A percentile compares a stretch with the other conserved stretches of the same genome.
Evolutionary conservation across 2,113 vertebrate species (phyloP).

Genomic region (Rhineura floridana): DNA sequence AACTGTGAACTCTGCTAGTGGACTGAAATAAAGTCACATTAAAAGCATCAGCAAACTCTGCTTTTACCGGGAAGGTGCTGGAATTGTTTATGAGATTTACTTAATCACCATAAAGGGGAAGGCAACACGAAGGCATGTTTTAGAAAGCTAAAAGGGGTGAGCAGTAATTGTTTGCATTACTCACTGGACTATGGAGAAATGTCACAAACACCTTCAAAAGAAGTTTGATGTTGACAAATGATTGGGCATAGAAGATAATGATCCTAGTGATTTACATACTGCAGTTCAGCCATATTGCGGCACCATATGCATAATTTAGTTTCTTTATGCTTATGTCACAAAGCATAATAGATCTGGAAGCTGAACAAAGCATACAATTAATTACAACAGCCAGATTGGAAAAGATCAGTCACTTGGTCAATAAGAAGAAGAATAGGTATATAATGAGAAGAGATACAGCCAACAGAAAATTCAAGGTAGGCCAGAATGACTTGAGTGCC

Average conservation of each 20-base stretch:
- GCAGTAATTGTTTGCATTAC: constrained; percentile 36
- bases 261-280: constrained; percentile 52
- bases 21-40: constrained; percentile 39
- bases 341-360: constrained; percentile 40
- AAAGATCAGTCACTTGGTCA: constrained; percentile 32
- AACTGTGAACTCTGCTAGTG: background rate
- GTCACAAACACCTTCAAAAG: constrained; percentile 34
- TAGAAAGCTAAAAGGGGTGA: constrained; percentile 52
- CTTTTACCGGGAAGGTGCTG: constrained; percentile 52
- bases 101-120: constrained; percentile 53
- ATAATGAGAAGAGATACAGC: background rate
- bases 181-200: constrained; percentile 51
- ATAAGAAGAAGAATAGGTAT: background rate
- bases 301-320: constrained; percentile 38
- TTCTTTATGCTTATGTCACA: constrained; percentile 40
- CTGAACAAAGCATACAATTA: constrained; percentile 54
- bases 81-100: constrained; percentile 32
- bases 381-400: constrained; percentile 53
- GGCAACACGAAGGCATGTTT: constrained; percentile 51
- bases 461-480: background rate
- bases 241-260: constrained; percentile 29
- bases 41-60: constrained; percentile 19
- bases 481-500: background rate
- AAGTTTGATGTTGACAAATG: constrained; percentile 35
- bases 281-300: constrained; percentile 38